These are phyloP conservation scores for Drosophila rubida DNA, from an alignment of 2,888 invertebrate genomes.

Conservation along the genomic window DNA sequence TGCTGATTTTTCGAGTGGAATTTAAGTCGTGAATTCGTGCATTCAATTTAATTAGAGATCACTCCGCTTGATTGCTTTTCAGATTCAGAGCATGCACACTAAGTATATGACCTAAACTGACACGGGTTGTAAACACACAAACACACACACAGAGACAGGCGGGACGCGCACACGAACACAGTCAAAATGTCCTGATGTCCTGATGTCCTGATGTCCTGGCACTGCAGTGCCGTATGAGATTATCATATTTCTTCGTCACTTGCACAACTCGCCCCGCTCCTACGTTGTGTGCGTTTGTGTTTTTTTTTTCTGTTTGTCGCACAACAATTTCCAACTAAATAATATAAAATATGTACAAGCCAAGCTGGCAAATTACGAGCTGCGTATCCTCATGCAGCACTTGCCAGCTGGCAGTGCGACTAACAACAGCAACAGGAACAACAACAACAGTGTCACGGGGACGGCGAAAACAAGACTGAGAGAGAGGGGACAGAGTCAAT, in stretches of 20 bases:
- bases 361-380: conserved; percentile 76
- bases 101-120: conserved; percentile 9
- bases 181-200: too few relatives aligned
- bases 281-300: conserved; percentile 4
- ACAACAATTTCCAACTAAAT: conserved; percentile 66
- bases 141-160: too few relatives aligned
- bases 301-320: conserved; percentile 6
- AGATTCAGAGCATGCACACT: conserved; percentile 19
- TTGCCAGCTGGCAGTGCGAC: conserved; percentile 73
- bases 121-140: conserved; percentile 36
- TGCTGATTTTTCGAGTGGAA: background rate
- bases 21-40: background rate
- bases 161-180: background rate
- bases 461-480: background rate
- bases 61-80: conserved; percentile 38
- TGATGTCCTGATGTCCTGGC: conserved; percentile 40
- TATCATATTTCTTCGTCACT: conserved; percentile 73
- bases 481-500: background rate
- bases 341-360: conserved; percentile 74
- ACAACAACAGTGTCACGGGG: conserved; percentile 10
- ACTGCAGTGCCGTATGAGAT: conserved; percentile 74
- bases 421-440: conserved; percentile 27
- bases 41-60: conserved; percentile 18
- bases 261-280: conserved; percentile 20
- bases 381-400: conserved; percentile 50